Conservation (phyloP, 2,888 invertebrate species). For the Pimpla rufipes region DNA sequence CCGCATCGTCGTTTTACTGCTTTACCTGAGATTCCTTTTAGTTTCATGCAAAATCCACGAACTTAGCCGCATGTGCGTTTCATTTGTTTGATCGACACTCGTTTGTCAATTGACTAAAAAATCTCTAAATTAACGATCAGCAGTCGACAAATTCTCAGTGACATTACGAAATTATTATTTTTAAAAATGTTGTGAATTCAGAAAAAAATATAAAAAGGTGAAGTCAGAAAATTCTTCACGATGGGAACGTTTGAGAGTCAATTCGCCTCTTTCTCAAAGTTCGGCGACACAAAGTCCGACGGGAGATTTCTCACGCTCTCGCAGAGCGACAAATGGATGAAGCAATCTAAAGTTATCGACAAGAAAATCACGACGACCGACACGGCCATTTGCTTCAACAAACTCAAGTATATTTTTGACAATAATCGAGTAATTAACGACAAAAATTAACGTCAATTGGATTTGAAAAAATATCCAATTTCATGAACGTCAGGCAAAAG, state of each 20-base stretch:
- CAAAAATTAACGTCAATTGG: neutral
- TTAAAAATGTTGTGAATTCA: neutral
- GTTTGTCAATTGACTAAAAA: constrained; percentile 18
- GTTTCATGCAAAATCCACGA: too few relatives aligned
- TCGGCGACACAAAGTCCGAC: constrained; percentile 84
- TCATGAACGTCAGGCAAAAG: constrained; percentile 73
- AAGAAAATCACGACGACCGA: constrained; percentile 85
- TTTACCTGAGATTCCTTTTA: neutral
- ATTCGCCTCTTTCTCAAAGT: constrained; percentile 82
- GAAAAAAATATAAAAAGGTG: too few relatives aligned
- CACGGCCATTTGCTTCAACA: constrained; percentile 85
- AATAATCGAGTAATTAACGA: neutral
- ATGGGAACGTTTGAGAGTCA: constrained; percentile 71
- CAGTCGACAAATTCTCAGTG: constrained; percentile 38
- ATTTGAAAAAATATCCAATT: neutral
- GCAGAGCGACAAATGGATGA: constrained; percentile 86
- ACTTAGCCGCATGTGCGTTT: neutral
- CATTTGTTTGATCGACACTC: constrained; percentile 33
- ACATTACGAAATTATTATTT: neutral
- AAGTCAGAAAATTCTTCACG: neutral
- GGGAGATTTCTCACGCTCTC: constrained; percentile 84
- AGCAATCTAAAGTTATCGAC: constrained; percentile 85
- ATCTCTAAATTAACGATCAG: neutral
- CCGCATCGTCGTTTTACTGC: neutral
- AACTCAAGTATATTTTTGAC: constrained; percentile 84